Percentiles rank a stretch among this genome's conserved stretches.
Conservation (phyloP, 2,797 vertebrate genomes). For the Notamacropus eugenii region DNA sequence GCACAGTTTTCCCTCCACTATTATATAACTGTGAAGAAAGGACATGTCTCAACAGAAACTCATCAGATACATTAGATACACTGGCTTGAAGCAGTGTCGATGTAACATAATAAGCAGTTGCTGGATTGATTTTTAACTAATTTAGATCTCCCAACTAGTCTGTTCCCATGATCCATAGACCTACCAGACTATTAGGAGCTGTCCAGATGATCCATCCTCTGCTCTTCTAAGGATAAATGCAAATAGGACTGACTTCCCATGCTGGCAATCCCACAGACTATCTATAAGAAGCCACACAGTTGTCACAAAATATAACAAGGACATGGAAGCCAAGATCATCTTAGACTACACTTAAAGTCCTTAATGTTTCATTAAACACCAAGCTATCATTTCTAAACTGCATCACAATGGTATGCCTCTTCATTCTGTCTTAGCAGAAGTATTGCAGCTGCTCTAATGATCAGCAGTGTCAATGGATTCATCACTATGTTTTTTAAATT, state of each 20-base stretch:
- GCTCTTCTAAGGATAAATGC: not conserved
- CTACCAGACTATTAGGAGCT: not conserved
- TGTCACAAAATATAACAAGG: not conserved
- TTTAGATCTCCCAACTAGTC: not conserved
- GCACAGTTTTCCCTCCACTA: not conserved
- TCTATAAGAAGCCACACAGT: not conserved
- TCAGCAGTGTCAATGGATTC: not conserved
- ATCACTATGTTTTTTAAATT: not conserved
- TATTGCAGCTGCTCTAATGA: not conserved
- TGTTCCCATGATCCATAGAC: not conserved
- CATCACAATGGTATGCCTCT: not conserved
- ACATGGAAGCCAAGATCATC: not conserved
- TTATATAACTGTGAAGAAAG: not conserved
- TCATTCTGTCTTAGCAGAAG: not conserved
- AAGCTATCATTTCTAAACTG: not conserved
- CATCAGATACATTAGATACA: not conserved
- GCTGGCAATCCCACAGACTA: not conserved
- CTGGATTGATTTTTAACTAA: not conserved
- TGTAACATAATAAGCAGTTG: not conserved
- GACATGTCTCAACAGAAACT: not conserved
- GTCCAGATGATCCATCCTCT: not conserved
- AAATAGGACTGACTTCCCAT: not conserved
- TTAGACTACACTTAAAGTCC: not conserved
- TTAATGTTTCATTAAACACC: not conserved
- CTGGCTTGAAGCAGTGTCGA: not conserved